Base-by-base conservation (phyloP, 2,797 vertebrate genomes). In the Trematomus bernacchii region DNA sequence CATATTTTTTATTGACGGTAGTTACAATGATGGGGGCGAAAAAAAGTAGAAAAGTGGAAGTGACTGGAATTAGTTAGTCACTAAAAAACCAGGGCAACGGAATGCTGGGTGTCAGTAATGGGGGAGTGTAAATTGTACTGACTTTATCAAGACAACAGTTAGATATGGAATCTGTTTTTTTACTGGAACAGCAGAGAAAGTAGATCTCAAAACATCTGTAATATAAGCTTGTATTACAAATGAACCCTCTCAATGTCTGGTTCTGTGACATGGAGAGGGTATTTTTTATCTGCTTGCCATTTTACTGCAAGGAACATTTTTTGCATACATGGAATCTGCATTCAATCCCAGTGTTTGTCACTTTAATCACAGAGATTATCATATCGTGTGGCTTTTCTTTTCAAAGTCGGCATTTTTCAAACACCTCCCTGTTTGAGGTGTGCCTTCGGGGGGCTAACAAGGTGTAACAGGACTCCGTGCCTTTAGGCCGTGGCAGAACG, bases 401-500 rank as follows among this genome's bases (percentile, higher is more conserved):
- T 52, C 51, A 42, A 12, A 33, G 60, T 76, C 50, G 44, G 6
- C 76, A 43, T 70, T 54, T 50, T 73, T 62, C 3, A 73, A 67
- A 74, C 66, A 70, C 64, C 48, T 72, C 69, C 53, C 46, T 70
- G 59, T 84, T 52, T 66, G 60, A 73, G 62, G 50, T 16, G 76
- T 57, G 73, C 77, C 84, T 84, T 2, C 9, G 43, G 76, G 68
- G 18, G 40, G 48, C 58, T 27, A 23, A 73, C 90, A 83, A 84
- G 82, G 79, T 50, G 88, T 44, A 87, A 79, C 85, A 80, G 72
- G 79, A 89, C 65, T 52, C 66, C 50, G 40, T 15, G 85, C 85
- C 91, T 76, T 21, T 5, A 48, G 88, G 92, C 77, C 7, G 30
- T 6, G 15, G 43, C 51, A 37, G 21, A 73, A 59, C 3, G 7